phyloP scores from a whole-genome alignment of 2,113 vertebrate genomes.

The Paradoxurus hermaphroditus region DNA sequence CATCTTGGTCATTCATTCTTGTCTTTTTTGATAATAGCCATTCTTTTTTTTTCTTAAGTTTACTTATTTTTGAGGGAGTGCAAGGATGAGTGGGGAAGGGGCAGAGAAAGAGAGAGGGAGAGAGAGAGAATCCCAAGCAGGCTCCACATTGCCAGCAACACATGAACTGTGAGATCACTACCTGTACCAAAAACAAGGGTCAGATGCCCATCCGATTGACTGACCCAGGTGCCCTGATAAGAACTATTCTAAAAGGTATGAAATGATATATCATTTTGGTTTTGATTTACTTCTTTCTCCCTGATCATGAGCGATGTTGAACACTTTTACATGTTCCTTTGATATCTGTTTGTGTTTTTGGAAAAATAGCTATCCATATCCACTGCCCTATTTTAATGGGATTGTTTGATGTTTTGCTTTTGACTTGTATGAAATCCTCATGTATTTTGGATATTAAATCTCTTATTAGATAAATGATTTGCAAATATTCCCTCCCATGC shows the following conservation, averaged over 20 bases:
- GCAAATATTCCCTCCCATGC: neutral
- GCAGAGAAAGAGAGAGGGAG: no score
- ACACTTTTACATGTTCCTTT: neutral
- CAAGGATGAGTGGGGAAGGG: no score
- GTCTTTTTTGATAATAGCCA: neutral
- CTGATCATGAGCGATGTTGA: neutral
- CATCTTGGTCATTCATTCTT: neutral
- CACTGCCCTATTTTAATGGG: neutral
- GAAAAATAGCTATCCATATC: neutral
- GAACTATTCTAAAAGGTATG: neutral
- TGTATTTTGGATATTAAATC: neutral
- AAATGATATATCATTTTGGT: neutral
- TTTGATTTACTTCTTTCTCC: neutral
- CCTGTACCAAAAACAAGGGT: no score
- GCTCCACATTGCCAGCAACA: no score
- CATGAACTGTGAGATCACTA: no score
- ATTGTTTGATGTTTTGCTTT: neutral
- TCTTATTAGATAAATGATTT: neutral
- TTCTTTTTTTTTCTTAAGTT: no score
- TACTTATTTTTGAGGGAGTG: no score
- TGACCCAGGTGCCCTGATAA: neutral
- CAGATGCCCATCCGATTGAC: no score
- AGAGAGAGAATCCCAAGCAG: no score
- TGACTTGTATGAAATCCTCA: neutral
- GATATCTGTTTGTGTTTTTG: neutral